Conservation (phyloP, 2,888 invertebrate species). For the Latrodectus elegans region DNA sequence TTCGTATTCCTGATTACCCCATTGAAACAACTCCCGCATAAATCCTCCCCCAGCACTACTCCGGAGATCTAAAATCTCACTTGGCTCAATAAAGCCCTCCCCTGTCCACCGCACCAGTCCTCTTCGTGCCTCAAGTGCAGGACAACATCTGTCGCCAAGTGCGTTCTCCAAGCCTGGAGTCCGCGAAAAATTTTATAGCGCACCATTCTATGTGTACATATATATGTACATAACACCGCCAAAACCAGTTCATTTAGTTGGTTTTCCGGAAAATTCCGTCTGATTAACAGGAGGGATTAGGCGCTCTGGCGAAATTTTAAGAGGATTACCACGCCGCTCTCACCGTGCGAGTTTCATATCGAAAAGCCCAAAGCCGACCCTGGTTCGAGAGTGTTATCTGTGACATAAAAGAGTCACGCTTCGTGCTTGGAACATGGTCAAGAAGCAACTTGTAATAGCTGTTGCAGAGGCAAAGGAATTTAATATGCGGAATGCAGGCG, state of each 20-base stretch:
- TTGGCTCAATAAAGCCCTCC: not conserved
- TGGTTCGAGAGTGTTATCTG: slow-evolving; percentile 6
- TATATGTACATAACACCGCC: no score
- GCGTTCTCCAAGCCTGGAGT: no score
- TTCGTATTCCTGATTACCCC: slow-evolving; percentile 63
- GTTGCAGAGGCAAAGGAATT: not conserved
- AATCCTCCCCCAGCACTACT: slow-evolving; percentile 24
- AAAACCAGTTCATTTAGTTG: slow-evolving; percentile 52
- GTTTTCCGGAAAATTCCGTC: slow-evolving; percentile 27
- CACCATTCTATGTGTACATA: no score
- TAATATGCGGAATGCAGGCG: slow-evolving; percentile 7
- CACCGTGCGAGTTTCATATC: slow-evolving; percentile 9
- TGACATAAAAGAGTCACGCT: not conserved
- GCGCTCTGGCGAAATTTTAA: slow-evolving; percentile 60
- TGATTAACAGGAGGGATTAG: slow-evolving; percentile 67
- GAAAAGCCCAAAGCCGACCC: slow-evolving; percentile 9
- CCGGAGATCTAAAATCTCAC: not conserved
- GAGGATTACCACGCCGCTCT: slow-evolving; percentile 49
- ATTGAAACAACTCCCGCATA: slow-evolving; percentile 60
- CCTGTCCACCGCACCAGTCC: not conserved
- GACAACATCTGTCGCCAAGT: no score
- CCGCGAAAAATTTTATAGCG: no score
- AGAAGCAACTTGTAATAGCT: not conserved
- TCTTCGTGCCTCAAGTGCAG: no score
- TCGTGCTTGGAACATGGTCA: not conserved